A percentile compares a stretch with the other conserved stretches of the same genome.
phyloP scores from a whole-genome alignment of 2,797 vertebrate genomes.

The Antrozous pallidus region DNA sequence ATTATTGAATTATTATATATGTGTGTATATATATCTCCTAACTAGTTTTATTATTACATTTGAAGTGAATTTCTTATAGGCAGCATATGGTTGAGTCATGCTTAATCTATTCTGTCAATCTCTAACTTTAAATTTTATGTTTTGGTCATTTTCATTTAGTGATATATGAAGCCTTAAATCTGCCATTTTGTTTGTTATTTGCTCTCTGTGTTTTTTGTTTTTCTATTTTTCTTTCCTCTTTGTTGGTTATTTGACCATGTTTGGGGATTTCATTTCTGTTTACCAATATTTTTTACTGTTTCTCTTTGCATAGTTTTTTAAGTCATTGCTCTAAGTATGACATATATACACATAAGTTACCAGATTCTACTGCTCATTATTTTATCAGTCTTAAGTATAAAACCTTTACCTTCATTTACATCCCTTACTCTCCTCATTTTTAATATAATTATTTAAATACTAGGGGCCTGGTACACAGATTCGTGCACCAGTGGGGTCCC shows the following conservation, averaged over 20 bases:
- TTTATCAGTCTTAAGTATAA: neutral
- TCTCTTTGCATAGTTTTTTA: neutral
- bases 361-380: neutral
- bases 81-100: neutral
- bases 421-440: neutral
- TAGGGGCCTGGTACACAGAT: too few species aligned
- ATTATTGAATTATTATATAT: too few species aligned
- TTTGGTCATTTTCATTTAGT: neutral
- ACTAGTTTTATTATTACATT: neutral
- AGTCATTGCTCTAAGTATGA: neutral
- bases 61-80: neutral
- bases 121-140: neutral
- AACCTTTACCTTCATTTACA: neutral
- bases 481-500: too few species aligned
- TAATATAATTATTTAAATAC: neutral
- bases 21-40: too few species aligned
- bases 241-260: neutral
- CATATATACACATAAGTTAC: neutral
- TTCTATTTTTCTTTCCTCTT: neutral
- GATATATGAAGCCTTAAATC: neutral
- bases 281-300: neutral
- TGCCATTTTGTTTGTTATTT: neutral
- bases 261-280: neutral
- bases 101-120: neutral
- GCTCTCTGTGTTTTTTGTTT: neutral